These are phyloP conservation scores for Hephaestus fuliginosus DNA, from an alignment of 2,797 vertebrate genomes.

Conservation along the genomic window DNA sequence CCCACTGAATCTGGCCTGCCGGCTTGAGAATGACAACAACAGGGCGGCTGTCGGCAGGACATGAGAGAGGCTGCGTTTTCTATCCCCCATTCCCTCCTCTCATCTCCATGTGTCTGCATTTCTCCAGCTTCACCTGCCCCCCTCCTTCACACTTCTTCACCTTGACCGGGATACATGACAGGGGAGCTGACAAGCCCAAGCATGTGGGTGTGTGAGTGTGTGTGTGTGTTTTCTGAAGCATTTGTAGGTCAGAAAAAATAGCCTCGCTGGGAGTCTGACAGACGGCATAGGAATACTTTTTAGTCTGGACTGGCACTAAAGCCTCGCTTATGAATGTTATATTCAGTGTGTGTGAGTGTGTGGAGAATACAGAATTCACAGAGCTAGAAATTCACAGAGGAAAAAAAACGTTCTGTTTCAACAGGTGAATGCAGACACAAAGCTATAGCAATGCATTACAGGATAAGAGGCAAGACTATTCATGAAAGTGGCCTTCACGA, in stretches of 20 bases:
- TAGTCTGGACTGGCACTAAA: slow-evolving; percentile 55
- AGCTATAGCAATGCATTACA: slow-evolving; percentile 47
- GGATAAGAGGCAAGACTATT: slow-evolving; percentile 51
- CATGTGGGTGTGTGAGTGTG: slow-evolving; percentile 30
- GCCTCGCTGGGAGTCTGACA: slow-evolving; percentile 64
- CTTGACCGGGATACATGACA: slow-evolving; percentile 73
- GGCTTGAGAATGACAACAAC: slow-evolving; percentile 71
- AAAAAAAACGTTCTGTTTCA: slow-evolving; percentile 30
- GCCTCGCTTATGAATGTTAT: slow-evolving; percentile 68
- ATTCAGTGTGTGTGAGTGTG: slow-evolving; percentile 30
- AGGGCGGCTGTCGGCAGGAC: slow-evolving; percentile 59
- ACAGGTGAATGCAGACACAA: slow-evolving; percentile 61
- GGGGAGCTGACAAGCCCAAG: slow-evolving; percentile 64
- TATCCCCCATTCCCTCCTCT: slow-evolving; percentile 60
- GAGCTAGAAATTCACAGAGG: not conserved
- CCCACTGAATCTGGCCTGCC: slow-evolving; percentile 64
- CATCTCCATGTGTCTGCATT: slow-evolving; percentile 75
- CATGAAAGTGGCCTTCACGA: slow-evolving; percentile 55
- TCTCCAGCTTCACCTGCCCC: slow-evolving; percentile 46
- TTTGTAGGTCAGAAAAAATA: slow-evolving; percentile 74
- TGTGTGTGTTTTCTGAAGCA: slow-evolving; percentile 53
- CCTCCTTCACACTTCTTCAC: slow-evolving; percentile 57
- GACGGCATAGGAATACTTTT: slow-evolving; percentile 66
- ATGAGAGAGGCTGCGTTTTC: slow-evolving; percentile 50
- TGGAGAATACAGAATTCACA: slow-evolving; percentile 41